phyloP scores from a whole-genome alignment of 2,888 invertebrate genomes.

The Laothoe populi region DNA sequence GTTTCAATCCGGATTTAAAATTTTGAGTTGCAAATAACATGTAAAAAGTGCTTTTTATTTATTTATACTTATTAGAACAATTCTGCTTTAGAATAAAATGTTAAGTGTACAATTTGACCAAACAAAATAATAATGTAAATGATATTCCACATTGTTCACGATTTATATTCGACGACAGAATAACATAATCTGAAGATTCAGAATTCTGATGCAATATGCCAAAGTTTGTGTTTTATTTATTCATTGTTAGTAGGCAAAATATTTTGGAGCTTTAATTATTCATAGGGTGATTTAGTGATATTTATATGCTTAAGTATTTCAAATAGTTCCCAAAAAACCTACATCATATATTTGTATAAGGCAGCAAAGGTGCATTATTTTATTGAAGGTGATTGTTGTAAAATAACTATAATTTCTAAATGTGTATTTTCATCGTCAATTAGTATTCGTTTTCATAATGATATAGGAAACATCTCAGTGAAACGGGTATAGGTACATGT shows the following conservation, averaged over 20 bases:
- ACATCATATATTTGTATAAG: no score
- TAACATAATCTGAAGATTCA: slow-evolving; percentile 51
- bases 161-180: slow-evolving; percentile 57
- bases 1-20: no score
- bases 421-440: no score
- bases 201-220: slow-evolving; percentile 38
- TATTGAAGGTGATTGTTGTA: no score
- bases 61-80: background rate
- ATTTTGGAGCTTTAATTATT: background rate
- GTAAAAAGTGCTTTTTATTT: background rate
- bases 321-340: no score
- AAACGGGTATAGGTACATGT: no score
- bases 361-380: no score
- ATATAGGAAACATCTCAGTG: no score
- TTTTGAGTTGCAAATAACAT: background rate
- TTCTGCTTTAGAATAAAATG: slow-evolving; percentile 23
- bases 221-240: slow-evolving; percentile 25
- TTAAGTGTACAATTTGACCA: slow-evolving; percentile 55
- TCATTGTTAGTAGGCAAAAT: slow-evolving; percentile 1
- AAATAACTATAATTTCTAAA: no score
- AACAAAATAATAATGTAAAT: slow-evolving; percentile 56
- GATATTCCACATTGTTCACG: slow-evolving; percentile 52
- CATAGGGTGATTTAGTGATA: no score
- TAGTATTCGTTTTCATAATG: no score
- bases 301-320: no score